These are phyloP conservation scores for Martes martes DNA, from an alignment of 2,113 vertebrate genomes.

Conservation along the genomic window DNA sequence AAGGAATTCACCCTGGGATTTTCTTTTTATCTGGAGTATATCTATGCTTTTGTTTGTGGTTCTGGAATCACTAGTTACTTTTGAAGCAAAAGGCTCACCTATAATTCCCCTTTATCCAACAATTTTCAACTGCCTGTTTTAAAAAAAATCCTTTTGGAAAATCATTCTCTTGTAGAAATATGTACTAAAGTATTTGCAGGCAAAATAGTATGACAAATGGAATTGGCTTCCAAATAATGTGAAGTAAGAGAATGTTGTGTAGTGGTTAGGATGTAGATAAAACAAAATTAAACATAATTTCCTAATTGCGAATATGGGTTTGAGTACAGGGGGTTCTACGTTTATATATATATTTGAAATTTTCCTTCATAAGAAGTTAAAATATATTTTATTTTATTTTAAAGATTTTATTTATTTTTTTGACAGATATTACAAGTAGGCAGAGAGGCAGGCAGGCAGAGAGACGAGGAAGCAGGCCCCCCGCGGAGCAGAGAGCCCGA, in stretches of 20 bases:
- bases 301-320: background rate
- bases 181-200: background rate
- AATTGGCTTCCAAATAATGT: background rate
- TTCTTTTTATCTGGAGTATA: background rate
- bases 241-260: fast-evolving
- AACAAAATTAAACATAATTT: background rate
- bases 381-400: background rate
- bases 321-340: background rate
- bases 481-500: too few relatives aligned
- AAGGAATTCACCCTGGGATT: background rate
- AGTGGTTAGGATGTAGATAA: background rate
- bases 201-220: background rate
- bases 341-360: background rate
- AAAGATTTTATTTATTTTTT: too few relatives aligned
- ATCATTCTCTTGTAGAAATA: background rate
- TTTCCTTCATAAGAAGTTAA: background rate
- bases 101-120: background rate
- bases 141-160: background rate
- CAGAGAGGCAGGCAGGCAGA: too few relatives aligned
- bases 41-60: background rate
- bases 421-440: too few relatives aligned
- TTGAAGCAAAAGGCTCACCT: background rate
- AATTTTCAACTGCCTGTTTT: background rate
- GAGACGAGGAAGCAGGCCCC: too few relatives aligned
- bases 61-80: background rate